phyloP scores from a whole-genome alignment of 2,113 vertebrate species.

The Scatophagus argus region DNA sequence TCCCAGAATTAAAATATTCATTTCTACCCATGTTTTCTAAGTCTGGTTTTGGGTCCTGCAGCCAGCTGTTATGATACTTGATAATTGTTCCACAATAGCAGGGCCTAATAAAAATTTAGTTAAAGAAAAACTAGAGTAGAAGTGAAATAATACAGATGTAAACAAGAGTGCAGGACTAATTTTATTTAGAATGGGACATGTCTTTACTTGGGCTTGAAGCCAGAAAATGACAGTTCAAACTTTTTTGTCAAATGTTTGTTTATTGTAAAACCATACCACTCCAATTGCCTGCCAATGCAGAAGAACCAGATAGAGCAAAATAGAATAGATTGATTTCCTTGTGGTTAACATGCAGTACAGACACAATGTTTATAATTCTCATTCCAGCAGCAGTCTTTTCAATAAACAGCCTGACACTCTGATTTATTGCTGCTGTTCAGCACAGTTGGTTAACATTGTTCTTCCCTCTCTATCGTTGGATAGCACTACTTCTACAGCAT shows the following conservation, averaged over 20 bases:
- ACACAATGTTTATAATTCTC: conserved; percentile 69
- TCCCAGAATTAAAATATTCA: no score
- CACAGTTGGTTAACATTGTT: conserved; percentile 49
- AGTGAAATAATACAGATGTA: not conserved
- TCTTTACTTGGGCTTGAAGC: conserved; percentile 24
- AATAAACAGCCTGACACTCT: conserved; percentile 77
- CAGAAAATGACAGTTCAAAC: conserved; percentile 25
- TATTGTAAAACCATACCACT: conserved; percentile 49
- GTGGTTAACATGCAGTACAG: conserved; percentile 62
- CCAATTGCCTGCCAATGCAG: conserved; percentile 33
- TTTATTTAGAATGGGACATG: not conserved
- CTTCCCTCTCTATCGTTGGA: conserved; percentile 51
- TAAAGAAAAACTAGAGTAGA: not conserved
- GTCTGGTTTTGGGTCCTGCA: no score
- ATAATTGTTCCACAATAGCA: no score
- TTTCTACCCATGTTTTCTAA: no score
- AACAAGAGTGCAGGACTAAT: not conserved
- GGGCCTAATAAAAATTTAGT: not conserved
- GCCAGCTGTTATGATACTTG: no score
- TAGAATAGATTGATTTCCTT: conserved; percentile 54
- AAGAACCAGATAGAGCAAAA: conserved; percentile 45
- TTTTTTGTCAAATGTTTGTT: conserved; percentile 45
- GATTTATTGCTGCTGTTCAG: conserved; percentile 59
- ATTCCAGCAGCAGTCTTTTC: conserved; percentile 72
- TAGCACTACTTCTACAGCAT: conserved; percentile 23